Base-by-base conservation (phyloP, 2,113 vertebrate species). In the Psephotus haematonotus region DNA sequence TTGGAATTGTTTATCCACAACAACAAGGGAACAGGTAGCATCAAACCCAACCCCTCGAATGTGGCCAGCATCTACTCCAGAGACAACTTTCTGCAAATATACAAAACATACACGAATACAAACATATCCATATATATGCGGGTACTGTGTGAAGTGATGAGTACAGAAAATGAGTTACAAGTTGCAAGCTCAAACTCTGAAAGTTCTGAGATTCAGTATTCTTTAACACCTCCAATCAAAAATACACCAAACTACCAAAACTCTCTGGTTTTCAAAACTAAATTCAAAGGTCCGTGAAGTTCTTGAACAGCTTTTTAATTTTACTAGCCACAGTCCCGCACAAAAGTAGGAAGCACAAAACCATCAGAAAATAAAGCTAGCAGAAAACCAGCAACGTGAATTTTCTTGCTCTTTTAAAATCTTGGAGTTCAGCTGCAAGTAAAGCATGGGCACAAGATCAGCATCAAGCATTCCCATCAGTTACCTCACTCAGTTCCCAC, bases 1-100 rank as follows among this genome's bases (percentile, higher is more conserved):
- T 41, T 88, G 98, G 92, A 99, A 99, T 39, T 97, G 84, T 81
- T 98, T 97, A 94, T 99, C 99, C 97, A 99, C 94, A 91, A 99
- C 99, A 90, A 99, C 99, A 31, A 99, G 97, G 49, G 99, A 99
- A 92, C 99, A 99, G 0, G 99, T 99, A 81, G 98, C 99, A 96
- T 99, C 99, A 94, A 99, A 99, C 6, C 99, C 99, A 39, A 99
- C 82, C 20, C 99, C 99, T 97, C 98, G 97, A 67, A 99, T 98
- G 83, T 17, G 95, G 24, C 83, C 97, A 64, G 95, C 94, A 79
- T 98, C 90, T 24, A 99, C 97, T 37, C 95, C 97, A 81, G 76
- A 89, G 12, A 98, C 98, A 64, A 99, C 97, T 93, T 97, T 98
- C 99, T 99, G 98, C 77, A 97, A 94, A 96, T 6, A 87, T 35